Conservation (phyloP, 2,888 invertebrate species). For the Lydus trimaculatus region DNA sequence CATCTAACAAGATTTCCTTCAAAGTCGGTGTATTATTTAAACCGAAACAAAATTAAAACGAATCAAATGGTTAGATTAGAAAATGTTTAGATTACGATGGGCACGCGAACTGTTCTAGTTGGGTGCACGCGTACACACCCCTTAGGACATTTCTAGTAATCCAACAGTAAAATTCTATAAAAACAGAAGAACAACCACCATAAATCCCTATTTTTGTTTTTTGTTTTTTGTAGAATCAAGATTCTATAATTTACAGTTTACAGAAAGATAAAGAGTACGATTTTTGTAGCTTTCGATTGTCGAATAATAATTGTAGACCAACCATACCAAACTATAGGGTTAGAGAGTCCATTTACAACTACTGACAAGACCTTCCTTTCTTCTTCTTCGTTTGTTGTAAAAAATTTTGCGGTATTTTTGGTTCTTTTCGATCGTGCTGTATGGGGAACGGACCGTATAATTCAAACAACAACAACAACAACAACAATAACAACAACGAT, state of each 20-base stretch:
- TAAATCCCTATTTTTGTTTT: background rate
- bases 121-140: conserved; percentile 8
- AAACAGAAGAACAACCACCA: background rate
- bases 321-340: background rate
- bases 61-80: background rate
- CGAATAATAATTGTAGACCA: conserved; percentile 3
- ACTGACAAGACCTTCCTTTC: background rate
- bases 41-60: background rate
- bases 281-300: too few relatives aligned
- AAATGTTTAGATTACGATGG: background rate
- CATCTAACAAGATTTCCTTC: conserved; percentile 1
- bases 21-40: background rate
- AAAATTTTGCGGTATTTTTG: background rate
- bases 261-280: too few relatives aligned
- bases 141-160: background rate
- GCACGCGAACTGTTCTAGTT: conserved; percentile 10
- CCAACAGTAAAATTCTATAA: background rate
- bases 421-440: conserved; percentile 4
- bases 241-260: too few relatives aligned
- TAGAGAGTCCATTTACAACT: background rate
- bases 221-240: too few relatives aligned
- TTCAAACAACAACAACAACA: background rate
- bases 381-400: background rate
- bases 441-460: conserved; percentile 8
- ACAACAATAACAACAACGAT: background rate